These are phyloP conservation scores for Anguilla megastoma DNA, from an alignment of 2,797 vertebrate genomes.

Conservation along the genomic window DNA sequence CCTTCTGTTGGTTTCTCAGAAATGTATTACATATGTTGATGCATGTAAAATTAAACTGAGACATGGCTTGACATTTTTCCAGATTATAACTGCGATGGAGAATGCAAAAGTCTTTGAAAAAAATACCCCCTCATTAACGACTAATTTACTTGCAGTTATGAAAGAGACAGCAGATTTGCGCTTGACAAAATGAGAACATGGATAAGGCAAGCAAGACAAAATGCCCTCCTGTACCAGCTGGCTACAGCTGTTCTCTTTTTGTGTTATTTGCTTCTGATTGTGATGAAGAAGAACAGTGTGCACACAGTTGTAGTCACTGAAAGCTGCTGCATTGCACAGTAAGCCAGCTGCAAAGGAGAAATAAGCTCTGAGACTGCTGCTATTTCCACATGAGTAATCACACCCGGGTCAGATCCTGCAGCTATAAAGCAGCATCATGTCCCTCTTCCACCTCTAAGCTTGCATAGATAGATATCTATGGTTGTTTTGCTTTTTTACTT, in stretches of 20 bases:
- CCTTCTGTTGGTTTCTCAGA: not conserved
- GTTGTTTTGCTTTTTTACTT: not conserved
- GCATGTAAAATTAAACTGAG: not conserved
- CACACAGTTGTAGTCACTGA: not conserved
- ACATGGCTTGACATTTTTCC: not conserved
- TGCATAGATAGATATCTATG: not conserved
- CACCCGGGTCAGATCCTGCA: not conserved
- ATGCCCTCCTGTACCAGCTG: slow-evolving; percentile 1
- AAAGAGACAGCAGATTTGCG: not conserved
- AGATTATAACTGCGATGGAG: not conserved
- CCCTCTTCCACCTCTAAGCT: not conserved
- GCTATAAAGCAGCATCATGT: not conserved
- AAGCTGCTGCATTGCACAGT: not conserved
- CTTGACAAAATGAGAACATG: not conserved
- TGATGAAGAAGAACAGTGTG: slow-evolving; percentile 10
- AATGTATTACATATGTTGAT: not conserved
- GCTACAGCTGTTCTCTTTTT: not conserved
- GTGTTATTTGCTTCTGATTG: slow-evolving; percentile 12
- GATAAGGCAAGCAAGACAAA: not conserved
- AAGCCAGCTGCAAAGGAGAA: not conserved
- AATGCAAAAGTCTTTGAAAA: not conserved
- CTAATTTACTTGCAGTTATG: not conserved
- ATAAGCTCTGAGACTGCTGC: not conserved
- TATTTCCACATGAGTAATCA: not conserved
- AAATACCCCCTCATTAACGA: not conserved